These are phyloP conservation scores for Fabriciana adippe DNA, from an alignment of 2,888 invertebrate species.

Conservation along the genomic window DNA sequence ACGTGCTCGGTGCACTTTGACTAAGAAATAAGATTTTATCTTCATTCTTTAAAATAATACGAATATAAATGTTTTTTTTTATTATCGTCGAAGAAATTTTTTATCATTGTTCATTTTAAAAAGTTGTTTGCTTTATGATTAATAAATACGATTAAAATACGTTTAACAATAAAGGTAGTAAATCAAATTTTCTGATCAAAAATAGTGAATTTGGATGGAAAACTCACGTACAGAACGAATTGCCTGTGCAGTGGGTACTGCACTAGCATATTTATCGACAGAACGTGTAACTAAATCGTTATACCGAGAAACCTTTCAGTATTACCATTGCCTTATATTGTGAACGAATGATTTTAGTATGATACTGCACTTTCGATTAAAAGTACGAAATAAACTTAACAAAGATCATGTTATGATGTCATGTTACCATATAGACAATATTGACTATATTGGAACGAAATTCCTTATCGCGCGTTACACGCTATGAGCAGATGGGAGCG, in stretches of 20 bases:
- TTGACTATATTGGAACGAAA: too few relatives aligned
- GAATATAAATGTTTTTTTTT: not conserved
- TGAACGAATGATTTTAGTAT: not conserved
- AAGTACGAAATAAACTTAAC: too few relatives aligned
- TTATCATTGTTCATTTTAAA: too few relatives aligned
- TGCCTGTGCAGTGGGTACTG: conserved; percentile 32
- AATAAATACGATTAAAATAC: not conserved
- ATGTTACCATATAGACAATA: too few relatives aligned
- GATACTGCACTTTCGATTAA: too few relatives aligned
- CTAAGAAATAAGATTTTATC: conserved; percentile 18
- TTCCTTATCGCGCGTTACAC: too few relatives aligned
- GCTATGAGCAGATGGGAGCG: too few relatives aligned
- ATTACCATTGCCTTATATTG: conserved; percentile 5
- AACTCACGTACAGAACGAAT: conserved; percentile 35
- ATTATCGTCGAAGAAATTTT: too few relatives aligned
- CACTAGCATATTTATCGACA: conserved; percentile 34
- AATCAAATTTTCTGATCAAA: conserved; percentile 4
- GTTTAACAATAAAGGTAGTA: not conserved
- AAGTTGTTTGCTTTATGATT: too few relatives aligned
- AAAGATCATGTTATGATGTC: too few relatives aligned
- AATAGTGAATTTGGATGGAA: conserved; percentile 28
- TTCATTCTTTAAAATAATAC: conserved; percentile 4
- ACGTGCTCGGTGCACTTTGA: conserved; percentile 20
- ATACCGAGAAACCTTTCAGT: conserved; percentile 19
- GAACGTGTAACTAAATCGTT: conserved; percentile 36